Evolutionary conservation across 2,113 vertebrate species (phyloP).

Genomic region (Morphnarchus princeps): DNA sequence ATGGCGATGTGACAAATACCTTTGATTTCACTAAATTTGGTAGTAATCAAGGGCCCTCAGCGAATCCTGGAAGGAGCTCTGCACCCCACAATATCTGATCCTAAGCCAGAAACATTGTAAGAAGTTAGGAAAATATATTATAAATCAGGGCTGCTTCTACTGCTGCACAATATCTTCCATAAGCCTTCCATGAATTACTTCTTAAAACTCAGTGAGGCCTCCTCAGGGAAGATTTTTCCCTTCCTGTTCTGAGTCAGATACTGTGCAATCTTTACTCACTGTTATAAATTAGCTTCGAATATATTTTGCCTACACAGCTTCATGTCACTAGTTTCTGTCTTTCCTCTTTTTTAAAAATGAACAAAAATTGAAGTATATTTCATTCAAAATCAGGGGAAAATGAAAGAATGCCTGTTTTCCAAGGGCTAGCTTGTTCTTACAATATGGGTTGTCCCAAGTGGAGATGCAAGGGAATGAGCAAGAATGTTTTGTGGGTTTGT

Average conservation of each 20-base stretch:
- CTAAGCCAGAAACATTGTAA: not conserved
- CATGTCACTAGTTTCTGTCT: not conserved
- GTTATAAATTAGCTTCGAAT: slow-evolving; percentile 8
- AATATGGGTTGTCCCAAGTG: not conserved
- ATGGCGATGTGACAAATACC: not conserved
- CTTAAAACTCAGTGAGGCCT: slow-evolving; percentile 26
- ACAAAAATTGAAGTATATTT: not conserved
- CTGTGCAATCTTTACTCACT: not conserved
- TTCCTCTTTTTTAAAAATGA: not conserved
- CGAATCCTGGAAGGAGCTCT: not conserved
- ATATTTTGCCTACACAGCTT: not conserved
- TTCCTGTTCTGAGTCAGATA: slow-evolving; percentile 32
- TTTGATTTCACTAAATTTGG: not conserved
- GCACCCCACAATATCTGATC: not conserved
- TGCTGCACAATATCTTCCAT: not conserved
- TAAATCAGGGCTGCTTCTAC: not conserved
- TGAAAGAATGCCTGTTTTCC: not conserved
- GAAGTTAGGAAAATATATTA: not conserved
- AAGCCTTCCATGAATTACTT: not conserved
- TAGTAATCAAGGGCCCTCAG: not conserved
- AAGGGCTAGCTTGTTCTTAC: not conserved
- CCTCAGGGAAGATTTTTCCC: slow-evolving; percentile 8
- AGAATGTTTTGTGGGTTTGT: not conserved
- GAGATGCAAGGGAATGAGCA: not conserved
- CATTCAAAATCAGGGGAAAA: not conserved